Base-by-base conservation (phyloP, 2,797 vertebrate species). In the Setipinna tenuifilis region DNA sequence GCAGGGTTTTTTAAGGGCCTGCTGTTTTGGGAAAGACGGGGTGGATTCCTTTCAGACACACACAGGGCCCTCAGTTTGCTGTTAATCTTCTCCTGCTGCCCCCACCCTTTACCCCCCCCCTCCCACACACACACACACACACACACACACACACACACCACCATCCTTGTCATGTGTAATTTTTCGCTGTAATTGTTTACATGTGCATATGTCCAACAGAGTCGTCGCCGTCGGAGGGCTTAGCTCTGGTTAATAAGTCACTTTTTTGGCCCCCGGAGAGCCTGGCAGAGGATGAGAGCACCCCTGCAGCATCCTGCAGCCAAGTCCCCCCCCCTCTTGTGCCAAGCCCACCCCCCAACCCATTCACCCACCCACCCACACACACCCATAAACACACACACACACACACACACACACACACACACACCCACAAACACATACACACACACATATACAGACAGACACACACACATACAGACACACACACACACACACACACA, bases 131-230 rank as follows among this genome's bases (percentile, higher is more conserved):
- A n/a, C n/a, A n/a, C n/a, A n/a, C n/a, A n/a, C n/a, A n/a, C n/a
- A n/a, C n/a, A n/a, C n/a, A n/a, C n/a, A n/a, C 17, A 17, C n/a
- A n/a, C n/a, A n/a, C n/a, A n/a, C 35, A 41, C 2, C 35, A 41
- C 89, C 19, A 82, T 88, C 88, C 86, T 88, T 87, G 87, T 93
- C 92, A 91, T 89, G 90, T 92, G 88, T 81, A 11, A 93, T 87
- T 95, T 93, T 91, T 90, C 92, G 90, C 88, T 84, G 89, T 95
- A 94, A 95, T 94, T 93, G 93, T 95, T 95, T 93, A 92, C 94
- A 95, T 94, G 88, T 94, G 93, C 81, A 17, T 88, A 85, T 57
- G 89, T 94, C 90, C 89, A 90, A 92, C 91, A 92, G 44, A 65
- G 61, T 65, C n/a, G 61, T 75, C 4, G 9, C 81, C 9, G 19